Evolutionary conservation across 2,888 invertebrate genomes (phyloP), one percentile per base, ranked within the genome.

Genomic region (Bimastos eiseni): DNA sequence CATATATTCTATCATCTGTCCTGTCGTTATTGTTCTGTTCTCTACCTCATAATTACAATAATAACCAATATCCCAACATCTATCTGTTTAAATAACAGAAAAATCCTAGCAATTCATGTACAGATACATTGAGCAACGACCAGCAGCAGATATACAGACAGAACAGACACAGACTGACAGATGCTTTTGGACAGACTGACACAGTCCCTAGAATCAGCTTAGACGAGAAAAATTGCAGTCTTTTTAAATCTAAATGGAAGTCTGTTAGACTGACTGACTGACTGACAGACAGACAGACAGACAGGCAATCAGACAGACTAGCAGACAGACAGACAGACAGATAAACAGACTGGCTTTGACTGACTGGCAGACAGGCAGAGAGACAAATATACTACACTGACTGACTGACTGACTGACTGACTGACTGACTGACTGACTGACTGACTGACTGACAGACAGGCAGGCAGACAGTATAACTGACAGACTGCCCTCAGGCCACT

Each of bases 391-490:
- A 83, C 30, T n/a, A n/a, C n/a, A 83, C 33, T 33, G 84, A 84
- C 33, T 11, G 84, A 84, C 33, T 33, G 33, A 84, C 1, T 17
- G 84, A 84, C 33, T 33, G 84, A 84, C 33, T 33, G 84, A 83
- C 13, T 15, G 83, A 83, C 19, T 13, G 83, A 83, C 83, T n/a
- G 15, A 83, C 83, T n/a, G 83, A 83, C 83, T n/a, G 83, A 83
- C 11, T 15, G 83, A 83, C 83, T n/a, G 83, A 83, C 83, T n/a
- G 15, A 83, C 83, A 83, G 83, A 83, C 36, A 55, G 36, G 86
- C 44, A 90, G 88, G 89, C 88, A 90, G 92, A 90, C 90, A 90
- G 90, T 90, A 30, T 55, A 90, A 91, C 88, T 44, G 84, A 91
- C 90, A 55, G 84, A 88, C 41, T 49, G 49, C 21, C 24, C 3